Conservation (phyloP, 2,888 invertebrate species). For the Azorinus chamasolen region DNA sequence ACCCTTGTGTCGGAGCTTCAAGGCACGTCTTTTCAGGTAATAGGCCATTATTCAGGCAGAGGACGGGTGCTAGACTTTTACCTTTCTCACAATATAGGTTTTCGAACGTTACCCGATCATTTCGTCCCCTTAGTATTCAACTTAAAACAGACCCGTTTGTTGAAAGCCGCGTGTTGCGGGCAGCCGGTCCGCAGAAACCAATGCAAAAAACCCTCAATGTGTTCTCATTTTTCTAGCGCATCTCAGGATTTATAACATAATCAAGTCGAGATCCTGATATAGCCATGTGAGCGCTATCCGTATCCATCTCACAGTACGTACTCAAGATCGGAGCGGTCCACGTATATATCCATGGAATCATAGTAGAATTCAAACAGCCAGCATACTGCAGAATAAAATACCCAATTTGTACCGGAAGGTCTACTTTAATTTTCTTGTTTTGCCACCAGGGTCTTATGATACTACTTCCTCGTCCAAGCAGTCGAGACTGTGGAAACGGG, state of each 20-base stretch:
- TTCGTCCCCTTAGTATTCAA: too few relatives aligned
- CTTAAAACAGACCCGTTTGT: too few relatives aligned
- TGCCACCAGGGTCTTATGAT: not conserved
- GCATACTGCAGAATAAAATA: not conserved
- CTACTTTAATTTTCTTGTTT: constrained; percentile 2
- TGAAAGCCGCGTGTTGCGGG: too few relatives aligned
- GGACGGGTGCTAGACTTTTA: too few relatives aligned
- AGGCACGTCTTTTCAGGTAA: not conserved
- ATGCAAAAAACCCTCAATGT: too few relatives aligned
- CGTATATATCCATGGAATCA: not conserved
- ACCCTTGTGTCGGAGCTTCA: not conserved
- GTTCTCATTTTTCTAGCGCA: too few relatives aligned
- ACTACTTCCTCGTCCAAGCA: not conserved
- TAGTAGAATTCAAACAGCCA: constrained; percentile 2
- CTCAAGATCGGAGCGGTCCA: not conserved
- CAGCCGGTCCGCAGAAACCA: too few relatives aligned
- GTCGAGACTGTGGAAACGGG: not conserved
- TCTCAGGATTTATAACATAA: too few relatives aligned
- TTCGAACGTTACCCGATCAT: too few relatives aligned
- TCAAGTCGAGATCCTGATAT: too few relatives aligned
- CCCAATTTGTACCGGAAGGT: not conserved
- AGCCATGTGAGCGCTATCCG: not conserved
- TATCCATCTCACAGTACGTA: constrained; percentile 7
- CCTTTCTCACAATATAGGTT: too few relatives aligned
- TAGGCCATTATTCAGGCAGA: too few relatives aligned